phyloP scores from a whole-genome alignment of 2,797 vertebrate species.

The Alcedo atthis region DNA sequence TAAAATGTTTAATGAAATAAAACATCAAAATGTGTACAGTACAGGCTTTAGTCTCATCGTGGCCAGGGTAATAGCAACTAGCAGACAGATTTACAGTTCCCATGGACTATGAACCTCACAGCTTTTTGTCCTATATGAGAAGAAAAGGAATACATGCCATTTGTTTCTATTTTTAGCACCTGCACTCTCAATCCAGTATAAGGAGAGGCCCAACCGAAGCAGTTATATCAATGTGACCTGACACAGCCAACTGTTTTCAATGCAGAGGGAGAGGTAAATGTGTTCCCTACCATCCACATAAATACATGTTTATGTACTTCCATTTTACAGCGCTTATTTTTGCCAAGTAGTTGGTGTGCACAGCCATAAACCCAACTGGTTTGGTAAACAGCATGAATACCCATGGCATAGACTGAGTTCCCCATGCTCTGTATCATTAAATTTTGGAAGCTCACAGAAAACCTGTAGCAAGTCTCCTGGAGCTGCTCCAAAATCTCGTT shows the following conservation, averaged over 20 bases:
- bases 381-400: background rate
- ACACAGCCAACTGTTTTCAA: background rate
- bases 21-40: background rate
- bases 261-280: background rate
- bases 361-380: background rate
- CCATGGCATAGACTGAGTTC: background rate
- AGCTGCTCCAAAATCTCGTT: background rate
- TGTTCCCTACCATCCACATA: background rate
- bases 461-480: background rate
- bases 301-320: background rate
- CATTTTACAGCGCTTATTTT: background rate
- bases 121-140: background rate
- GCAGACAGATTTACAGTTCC: background rate
- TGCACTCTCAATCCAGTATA: background rate
- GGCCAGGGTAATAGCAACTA: background rate
- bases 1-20: background rate
- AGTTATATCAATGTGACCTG: slow-evolving; percentile 44
- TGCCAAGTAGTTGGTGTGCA: background rate
- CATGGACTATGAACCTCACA: background rate
- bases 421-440: background rate
- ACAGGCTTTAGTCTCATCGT: background rate
- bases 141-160: background rate
- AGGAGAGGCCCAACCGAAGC: slow-evolving; percentile 28
- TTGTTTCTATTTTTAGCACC: slow-evolving; percentile 1
- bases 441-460: background rate